These are phyloP conservation scores for Ptilodon capucinus DNA, from an alignment of 2,888 invertebrate species.

Conservation along the genomic window DNA sequence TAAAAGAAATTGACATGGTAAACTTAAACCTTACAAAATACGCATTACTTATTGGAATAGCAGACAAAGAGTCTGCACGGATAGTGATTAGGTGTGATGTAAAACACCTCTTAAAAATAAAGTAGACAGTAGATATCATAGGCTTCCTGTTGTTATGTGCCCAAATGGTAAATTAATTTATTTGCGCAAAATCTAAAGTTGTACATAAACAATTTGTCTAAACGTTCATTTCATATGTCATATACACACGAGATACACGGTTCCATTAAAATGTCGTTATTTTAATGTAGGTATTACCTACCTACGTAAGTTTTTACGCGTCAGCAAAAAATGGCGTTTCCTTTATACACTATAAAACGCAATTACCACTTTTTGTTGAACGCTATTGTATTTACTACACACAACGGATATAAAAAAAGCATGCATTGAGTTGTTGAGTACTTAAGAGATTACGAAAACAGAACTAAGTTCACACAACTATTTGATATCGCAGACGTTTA, in stretches of 20 bases:
- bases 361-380: constrained; percentile 34
- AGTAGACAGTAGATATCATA: too few relatives aligned
- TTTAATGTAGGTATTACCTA: constrained; percentile 26
- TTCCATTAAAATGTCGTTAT: constrained; percentile 61
- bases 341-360: constrained; percentile 38
- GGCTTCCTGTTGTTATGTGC: too few relatives aligned
- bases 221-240: constrained; percentile 37
- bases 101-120: too few relatives aligned
- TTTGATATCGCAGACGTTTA: too few relatives aligned
- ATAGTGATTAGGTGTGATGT: too few relatives aligned
- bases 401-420: constrained; percentile 21
- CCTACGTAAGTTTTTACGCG: constrained; percentile 42
- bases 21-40: too few relatives aligned
- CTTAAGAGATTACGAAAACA: not conserved
- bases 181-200: too few relatives aligned
- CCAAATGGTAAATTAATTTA: too few relatives aligned
- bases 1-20: too few relatives aligned
- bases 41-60: too few relatives aligned
- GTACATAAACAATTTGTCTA: not conserved
- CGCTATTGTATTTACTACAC: constrained; percentile 24
- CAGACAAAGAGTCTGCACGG: too few relatives aligned
- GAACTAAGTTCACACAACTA: not conserved
- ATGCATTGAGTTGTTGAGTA: not conserved
- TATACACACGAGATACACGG: constrained; percentile 33
- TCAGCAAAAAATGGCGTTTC: constrained; percentile 43